These are phyloP conservation scores for Steatornis caripensis DNA, from an alignment of 2,113 vertebrate species.

Conservation along the genomic window DNA sequence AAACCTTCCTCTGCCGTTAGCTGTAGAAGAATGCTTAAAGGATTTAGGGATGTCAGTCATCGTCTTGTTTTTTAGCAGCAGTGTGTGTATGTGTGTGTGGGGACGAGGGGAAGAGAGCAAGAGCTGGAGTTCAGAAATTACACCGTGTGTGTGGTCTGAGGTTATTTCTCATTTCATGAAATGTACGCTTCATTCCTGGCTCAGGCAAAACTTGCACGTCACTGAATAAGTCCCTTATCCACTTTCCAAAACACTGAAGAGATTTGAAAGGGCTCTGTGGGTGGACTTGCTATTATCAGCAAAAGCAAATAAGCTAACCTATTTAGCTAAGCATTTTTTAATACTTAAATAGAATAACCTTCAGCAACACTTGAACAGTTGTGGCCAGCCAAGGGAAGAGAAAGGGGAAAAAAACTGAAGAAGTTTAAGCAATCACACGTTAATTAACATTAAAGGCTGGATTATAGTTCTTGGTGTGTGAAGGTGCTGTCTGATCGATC, in stretches of 20 bases:
- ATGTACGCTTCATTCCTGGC: slow-evolving; percentile 71
- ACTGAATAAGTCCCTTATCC: slow-evolving; percentile 79
- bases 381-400: not conserved
- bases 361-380: slow-evolving; percentile 28
- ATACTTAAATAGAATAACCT: slow-evolving; percentile 60
- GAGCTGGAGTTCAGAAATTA: slow-evolving; percentile 36
- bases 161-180: slow-evolving; percentile 70
- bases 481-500: not conserved
- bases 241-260: slow-evolving; percentile 70
- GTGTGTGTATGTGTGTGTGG: not conserved
- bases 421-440: not conserved
- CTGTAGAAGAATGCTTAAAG: slow-evolving; percentile 52
- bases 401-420: not conserved
- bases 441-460: not conserved
- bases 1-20: slow-evolving; percentile 29
- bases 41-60: slow-evolving; percentile 69
- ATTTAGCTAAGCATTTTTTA: slow-evolving; percentile 70
- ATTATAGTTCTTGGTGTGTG: not conserved
- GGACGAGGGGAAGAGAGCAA: not conserved
- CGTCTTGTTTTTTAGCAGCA: slow-evolving; percentile 43
- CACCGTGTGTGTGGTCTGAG: slow-evolving; percentile 78
- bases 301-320: slow-evolving; percentile 69
- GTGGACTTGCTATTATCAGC: slow-evolving; percentile 74
- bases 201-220: slow-evolving; percentile 57
- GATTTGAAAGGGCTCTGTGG: slow-evolving; percentile 70